phyloP scores from a whole-genome alignment of 2,797 vertebrate genomes.

The Platalea minor region DNA sequence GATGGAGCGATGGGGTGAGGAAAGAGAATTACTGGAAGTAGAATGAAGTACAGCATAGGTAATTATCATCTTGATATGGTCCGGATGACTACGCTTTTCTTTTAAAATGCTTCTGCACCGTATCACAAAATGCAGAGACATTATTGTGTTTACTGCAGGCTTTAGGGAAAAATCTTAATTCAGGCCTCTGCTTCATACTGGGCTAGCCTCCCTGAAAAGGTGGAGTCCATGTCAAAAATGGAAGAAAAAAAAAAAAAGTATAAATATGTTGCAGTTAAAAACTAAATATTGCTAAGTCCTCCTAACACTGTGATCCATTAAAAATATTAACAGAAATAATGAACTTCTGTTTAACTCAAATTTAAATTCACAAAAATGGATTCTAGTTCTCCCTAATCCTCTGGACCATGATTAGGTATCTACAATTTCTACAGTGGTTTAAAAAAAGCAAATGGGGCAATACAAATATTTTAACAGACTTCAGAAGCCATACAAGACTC shows the following conservation, averaged over 20 bases:
- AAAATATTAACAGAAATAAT: not conserved
- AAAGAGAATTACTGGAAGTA: not conserved
- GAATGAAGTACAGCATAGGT: not conserved
- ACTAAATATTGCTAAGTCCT: not conserved
- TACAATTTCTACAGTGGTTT: not conserved
- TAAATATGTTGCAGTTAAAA: not conserved
- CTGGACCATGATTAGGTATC: not conserved
- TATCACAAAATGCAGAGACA: not conserved
- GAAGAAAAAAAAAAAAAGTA: not conserved
- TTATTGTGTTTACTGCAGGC: not conserved
- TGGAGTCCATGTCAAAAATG: not conserved
- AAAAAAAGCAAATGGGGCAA: not conserved
- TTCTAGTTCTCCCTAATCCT: not conserved
- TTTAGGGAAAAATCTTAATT: not conserved
- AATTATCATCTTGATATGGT: not conserved
- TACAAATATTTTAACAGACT: not conserved
- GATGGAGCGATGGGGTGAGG: not conserved
- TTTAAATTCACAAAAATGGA: not conserved
- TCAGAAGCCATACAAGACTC: not conserved
- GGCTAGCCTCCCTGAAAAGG: not conserved
- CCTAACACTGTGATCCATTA: not conserved
- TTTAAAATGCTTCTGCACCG: not conserved
- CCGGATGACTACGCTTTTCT: not conserved
- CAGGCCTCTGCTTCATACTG: not conserved
- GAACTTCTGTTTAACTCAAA: not conserved